Conservation (phyloP, 2,797 vertebrate species). For the Numenius phaeopus region DNA sequence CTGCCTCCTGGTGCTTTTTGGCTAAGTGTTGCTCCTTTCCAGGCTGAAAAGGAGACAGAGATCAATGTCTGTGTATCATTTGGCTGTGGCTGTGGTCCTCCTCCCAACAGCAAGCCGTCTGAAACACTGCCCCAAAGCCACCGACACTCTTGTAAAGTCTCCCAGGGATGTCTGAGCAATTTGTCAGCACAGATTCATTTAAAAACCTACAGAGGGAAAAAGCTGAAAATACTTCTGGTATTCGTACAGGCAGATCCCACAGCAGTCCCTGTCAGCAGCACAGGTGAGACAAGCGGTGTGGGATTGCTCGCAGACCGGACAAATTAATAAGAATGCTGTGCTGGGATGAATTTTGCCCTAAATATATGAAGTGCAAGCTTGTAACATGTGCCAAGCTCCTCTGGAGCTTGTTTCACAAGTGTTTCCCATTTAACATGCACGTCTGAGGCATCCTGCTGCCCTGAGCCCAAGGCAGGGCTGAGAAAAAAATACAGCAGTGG, state of each 20-base stretch:
- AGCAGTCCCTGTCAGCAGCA: constrained; percentile 14
- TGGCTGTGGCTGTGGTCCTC: not conserved
- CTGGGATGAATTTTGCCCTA: not conserved
- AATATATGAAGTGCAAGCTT: not conserved
- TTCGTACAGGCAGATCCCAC: not conserved
- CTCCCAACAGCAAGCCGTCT: not conserved
- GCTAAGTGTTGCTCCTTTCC: not conserved
- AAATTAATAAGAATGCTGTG: constrained; percentile 36
- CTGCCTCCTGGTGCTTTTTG: not conserved
- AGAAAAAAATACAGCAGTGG: not conserved
- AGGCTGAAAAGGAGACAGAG: not conserved
- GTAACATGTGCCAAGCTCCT: constrained; percentile 18
- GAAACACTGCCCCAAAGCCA: not conserved
- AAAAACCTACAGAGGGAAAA: not conserved
- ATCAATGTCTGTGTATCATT: not conserved
- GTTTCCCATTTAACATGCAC: not conserved
- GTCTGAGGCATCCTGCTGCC: not conserved
- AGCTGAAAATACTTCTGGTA: not conserved
- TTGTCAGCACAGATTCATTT: not conserved
- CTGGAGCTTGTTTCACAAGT: constrained; percentile 42
- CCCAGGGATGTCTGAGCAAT: not conserved
- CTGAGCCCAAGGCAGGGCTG: not conserved
- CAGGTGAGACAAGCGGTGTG: not conserved
- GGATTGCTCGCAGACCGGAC: constrained; percentile 19
- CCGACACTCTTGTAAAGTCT: not conserved